Evolutionary conservation across 1,140 invertebrate species (phyloP).

Genomic region (Olivierus martensii): DNA sequence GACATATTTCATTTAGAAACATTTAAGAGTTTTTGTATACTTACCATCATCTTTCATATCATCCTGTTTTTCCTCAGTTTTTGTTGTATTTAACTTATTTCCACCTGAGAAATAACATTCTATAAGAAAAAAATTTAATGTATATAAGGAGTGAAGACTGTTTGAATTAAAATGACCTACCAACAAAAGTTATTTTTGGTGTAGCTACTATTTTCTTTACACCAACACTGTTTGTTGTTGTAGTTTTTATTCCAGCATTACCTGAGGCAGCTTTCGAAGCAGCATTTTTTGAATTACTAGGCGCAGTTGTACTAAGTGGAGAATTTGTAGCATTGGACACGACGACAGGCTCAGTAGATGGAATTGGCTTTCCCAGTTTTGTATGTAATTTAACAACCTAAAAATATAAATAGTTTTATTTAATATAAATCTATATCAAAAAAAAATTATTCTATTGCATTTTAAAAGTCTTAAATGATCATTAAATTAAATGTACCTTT

Average conservation of each 20-base stretch:
- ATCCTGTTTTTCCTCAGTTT: background rate
- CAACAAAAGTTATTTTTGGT: conserved; percentile 82
- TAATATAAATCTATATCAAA: background rate
- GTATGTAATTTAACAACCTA: conserved; percentile 86
- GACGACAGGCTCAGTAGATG: conserved; percentile 82
- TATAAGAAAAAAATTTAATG: background rate
- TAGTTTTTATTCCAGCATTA: conserved; percentile 3
- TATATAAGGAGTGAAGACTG: background rate
- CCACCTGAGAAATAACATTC: conserved; percentile 23
- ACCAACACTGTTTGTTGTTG: conserved; percentile 16
- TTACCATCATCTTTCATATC: conserved; percentile 25
- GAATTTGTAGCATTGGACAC: conserved; percentile 25
- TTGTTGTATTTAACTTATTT: conserved; percentile 28
- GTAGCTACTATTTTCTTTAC: conserved; percentile 47
- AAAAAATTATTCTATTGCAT: background rate
- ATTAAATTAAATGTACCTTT: conserved; percentile 41
- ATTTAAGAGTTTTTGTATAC: conserved; percentile 19
- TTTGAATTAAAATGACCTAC: conserved; percentile 25
- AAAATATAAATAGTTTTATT: conserved; percentile 12
- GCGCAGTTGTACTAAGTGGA: conserved; percentile 39
- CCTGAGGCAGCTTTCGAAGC: conserved; percentile 1
- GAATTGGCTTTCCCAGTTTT: conserved; percentile 93
- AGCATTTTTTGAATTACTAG: conserved; percentile 7
- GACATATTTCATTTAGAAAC: background rate
- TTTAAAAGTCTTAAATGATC: background rate